Evolutionary conservation across 1,140 invertebrate species (phyloP).

Genomic region (Eurosta solidaginis): DNA sequence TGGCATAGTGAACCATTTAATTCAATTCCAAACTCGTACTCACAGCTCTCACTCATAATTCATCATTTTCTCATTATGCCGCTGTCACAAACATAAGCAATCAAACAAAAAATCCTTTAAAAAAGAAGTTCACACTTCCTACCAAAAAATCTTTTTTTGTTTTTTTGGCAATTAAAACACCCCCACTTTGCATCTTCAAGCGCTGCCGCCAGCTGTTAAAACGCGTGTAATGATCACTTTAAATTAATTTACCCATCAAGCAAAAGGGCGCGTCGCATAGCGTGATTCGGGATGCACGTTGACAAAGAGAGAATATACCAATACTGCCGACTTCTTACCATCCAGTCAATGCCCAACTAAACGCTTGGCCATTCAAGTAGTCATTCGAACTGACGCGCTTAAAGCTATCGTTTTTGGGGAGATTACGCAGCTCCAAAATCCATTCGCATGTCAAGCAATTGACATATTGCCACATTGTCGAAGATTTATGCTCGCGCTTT

Average conservation of each 20-base stretch:
- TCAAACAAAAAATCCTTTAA: neutral
- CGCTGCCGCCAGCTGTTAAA: slow-evolving; percentile 33
- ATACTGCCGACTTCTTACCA: neutral
- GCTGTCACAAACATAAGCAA: slow-evolving; percentile 18
- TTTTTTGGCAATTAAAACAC: slow-evolving; percentile 11
- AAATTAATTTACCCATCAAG: slow-evolving; percentile 35
- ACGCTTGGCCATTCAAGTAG: neutral
- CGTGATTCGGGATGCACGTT: too few species aligned
- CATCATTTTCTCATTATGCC: slow-evolving; percentile 11
- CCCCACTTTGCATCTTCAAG: slow-evolving; percentile 18
- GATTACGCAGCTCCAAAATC: neutral
- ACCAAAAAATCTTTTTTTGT: too few species aligned
- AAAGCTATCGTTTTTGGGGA: neutral
- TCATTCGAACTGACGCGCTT: too few species aligned
- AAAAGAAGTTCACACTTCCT: neutral
- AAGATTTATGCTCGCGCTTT: slow-evolving; percentile 13
- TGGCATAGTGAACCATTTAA: slow-evolving; percentile 20
- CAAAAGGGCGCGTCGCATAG: neutral
- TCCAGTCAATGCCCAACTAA: neutral
- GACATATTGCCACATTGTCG: slow-evolving; percentile 30
- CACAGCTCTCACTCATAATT: slow-evolving; percentile 12
- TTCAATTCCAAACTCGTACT: neutral
- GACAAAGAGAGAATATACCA: slow-evolving; percentile 14
- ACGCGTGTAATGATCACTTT: slow-evolving; percentile 37
- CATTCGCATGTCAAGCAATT: slow-evolving; percentile 11